These are phyloP conservation scores for Sialia sialis DNA, from an alignment of 2,113 vertebrate genomes.

Conservation along the genomic window DNA sequence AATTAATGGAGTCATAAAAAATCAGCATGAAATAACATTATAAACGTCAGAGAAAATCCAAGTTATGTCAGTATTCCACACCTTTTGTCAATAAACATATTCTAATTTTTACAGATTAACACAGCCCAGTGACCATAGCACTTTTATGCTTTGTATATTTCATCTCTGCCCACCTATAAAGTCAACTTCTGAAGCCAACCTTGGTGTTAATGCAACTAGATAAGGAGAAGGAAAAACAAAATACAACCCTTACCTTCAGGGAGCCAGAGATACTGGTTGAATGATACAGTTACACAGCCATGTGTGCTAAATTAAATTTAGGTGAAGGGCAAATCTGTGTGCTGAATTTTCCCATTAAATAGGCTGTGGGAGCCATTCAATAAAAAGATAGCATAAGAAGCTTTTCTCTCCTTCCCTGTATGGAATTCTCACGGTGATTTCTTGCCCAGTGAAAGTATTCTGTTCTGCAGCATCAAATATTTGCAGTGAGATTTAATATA, in stretches of 20 bases:
- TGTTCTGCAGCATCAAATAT: not conserved
- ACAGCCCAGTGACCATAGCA: not conserved
- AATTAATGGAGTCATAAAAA: not conserved
- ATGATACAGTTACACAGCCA: not conserved
- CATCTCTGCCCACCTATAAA: not conserved
- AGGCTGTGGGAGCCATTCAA: not conserved
- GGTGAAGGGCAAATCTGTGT: not conserved
- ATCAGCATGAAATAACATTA: not conserved
- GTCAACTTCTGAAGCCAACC: not conserved
- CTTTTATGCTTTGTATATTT: not conserved
- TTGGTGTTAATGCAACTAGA: not conserved
- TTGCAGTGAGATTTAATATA: conserved; percentile 6
- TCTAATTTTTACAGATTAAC: not conserved
- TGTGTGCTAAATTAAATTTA: not conserved
- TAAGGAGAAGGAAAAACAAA: not conserved
- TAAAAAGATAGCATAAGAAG: not conserved
- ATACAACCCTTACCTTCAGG: not conserved
- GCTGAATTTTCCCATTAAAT: not conserved
- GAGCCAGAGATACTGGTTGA: not conserved
- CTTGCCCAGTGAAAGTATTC: not conserved
- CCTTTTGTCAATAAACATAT: not conserved
- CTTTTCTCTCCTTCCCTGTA: not conserved
- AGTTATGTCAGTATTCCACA: not conserved
- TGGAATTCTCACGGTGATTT: not conserved
- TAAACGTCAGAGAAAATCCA: not conserved